Percentiles rank a stretch among this genome's conserved stretches.
These are phyloP conservation scores for Cyrtonyx montezumae DNA, from an alignment of 2,113 vertebrate genomes.

Conservation along the genomic window DNA sequence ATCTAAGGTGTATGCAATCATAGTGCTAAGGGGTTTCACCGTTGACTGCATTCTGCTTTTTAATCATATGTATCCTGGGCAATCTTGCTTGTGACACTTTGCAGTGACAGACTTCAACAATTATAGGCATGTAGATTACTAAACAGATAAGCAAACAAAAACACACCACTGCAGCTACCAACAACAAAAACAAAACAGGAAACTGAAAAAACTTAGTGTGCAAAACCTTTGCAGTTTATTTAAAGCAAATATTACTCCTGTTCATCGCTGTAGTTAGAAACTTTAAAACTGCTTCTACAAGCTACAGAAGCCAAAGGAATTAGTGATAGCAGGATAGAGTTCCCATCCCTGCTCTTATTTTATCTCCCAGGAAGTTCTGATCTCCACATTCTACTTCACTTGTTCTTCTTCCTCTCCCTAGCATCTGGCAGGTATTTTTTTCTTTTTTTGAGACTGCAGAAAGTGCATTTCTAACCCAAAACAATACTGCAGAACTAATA, in stretches of 20 bases:
- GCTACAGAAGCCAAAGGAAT: not conserved
- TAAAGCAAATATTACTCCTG: not conserved
- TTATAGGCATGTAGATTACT: not conserved
- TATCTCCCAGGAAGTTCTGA: not conserved
- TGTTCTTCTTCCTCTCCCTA: not conserved
- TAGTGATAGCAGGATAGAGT: not conserved
- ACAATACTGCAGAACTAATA: not conserved
- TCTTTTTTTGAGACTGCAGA: not conserved
- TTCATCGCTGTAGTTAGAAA: not conserved
- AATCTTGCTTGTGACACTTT: not conserved
- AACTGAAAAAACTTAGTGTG: not conserved
- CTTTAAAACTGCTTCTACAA: not conserved
- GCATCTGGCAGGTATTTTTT: not conserved
- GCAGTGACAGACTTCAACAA: not conserved
- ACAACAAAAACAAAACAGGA: not conserved
- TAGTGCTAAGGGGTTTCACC: not conserved
- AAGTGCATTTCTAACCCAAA: not conserved
- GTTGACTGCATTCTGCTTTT: not conserved
- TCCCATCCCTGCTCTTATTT: not conserved
- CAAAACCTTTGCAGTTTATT: not conserved
- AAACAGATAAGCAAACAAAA: not conserved
- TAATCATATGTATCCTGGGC: not conserved
- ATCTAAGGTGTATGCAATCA: not conserved
- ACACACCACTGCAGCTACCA: too few relatives aligned
- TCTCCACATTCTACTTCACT: not conserved